Conservation (phyloP, 2,797 vertebrate species). For the Alectoris magna region DNA sequence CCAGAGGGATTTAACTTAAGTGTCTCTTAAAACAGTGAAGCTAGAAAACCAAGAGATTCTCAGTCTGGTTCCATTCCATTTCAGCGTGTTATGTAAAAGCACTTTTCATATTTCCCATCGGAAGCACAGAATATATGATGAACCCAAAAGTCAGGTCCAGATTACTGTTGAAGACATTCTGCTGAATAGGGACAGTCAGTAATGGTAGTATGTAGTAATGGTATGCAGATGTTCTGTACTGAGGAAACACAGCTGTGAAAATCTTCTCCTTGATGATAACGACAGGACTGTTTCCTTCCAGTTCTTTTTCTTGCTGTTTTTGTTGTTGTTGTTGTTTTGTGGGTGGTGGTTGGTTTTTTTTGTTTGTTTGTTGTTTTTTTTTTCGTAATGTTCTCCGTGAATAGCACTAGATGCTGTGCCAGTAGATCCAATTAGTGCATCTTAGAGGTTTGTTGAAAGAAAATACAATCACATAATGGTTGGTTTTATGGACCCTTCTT, state of each 20-base stretch:
- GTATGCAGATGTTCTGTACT: neutral
- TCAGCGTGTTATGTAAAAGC: neutral
- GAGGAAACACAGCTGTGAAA: neutral
- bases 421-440: neutral
- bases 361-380: neutral
- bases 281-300: neutral
- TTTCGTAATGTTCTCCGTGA: neutral
- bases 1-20: neutral
- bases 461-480: neutral
- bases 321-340: neutral
- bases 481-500: neutral
- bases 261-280: neutral
- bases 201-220: neutral
- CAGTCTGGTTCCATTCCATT: neutral
- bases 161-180: neutral
- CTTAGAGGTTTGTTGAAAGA: neutral
- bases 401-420: neutral
- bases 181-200: neutral
- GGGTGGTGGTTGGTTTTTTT: neutral
- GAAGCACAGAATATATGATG: neutral
- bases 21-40: constrained; percentile 7
- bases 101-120: neutral
- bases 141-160: neutral
- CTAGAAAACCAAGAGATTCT: neutral
- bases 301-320: neutral